Percentiles rank a stretch among this genome's conserved stretches.
Conservation (phyloP, 2,113 vertebrate genomes). For the Hemiscyllium ocellatum region DNA sequence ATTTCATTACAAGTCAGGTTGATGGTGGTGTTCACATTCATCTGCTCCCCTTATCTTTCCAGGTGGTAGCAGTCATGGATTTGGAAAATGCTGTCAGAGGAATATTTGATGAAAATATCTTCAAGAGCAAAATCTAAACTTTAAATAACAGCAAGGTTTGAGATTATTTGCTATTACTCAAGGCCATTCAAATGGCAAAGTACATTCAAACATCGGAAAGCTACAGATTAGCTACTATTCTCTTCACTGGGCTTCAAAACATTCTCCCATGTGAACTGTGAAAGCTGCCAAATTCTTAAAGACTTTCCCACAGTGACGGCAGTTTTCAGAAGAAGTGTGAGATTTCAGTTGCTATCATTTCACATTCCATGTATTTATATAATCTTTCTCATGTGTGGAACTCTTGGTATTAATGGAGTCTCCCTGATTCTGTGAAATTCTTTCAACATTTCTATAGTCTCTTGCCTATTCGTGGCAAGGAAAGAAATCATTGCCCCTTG, state of each 20-base stretch:
- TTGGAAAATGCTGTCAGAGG: no score
- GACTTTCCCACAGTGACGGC: no score
- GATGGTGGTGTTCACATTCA: no score
- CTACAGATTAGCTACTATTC: not conserved
- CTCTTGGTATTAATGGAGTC: not conserved
- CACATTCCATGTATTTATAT: constrained; percentile 41
- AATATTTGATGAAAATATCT: no score
- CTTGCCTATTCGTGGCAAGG: no score
- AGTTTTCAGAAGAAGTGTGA: no score
- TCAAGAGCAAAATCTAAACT: not conserved
- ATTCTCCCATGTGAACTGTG: not conserved
- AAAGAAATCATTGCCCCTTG: no score
- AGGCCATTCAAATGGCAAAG: not conserved
- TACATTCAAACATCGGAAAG: not conserved
- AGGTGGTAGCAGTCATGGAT: no score
- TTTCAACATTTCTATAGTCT: constrained; percentile 30
- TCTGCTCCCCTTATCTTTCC: no score
- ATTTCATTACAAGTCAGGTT: no score
- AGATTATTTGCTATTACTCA: not conserved
- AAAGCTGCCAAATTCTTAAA: no score
- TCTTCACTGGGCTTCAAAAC: not conserved
- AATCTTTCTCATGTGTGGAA: not conserved
- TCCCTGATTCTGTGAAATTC: constrained; percentile 40
- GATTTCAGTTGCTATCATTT: not conserved
- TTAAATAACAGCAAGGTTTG: not conserved